These are phyloP conservation scores for Eurytoma adleriae DNA, from an alignment of 2,888 invertebrate genomes.

Conservation along the genomic window DNA sequence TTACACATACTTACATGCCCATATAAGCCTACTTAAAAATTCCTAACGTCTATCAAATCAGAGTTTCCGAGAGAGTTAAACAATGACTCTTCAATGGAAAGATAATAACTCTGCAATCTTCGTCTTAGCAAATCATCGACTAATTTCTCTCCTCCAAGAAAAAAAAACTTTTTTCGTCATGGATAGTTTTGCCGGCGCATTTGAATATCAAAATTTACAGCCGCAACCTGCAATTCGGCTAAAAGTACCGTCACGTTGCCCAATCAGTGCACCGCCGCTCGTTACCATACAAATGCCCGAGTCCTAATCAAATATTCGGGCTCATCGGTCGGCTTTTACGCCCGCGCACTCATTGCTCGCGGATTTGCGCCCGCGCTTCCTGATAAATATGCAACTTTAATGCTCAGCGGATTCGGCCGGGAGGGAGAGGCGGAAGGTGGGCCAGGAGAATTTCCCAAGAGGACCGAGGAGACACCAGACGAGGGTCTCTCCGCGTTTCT, in stretches of 20 bases:
- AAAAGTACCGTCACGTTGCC: slow-evolving; percentile 16
- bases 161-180: not conserved
- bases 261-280: slow-evolving; percentile 46
- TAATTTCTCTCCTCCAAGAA: not conserved
- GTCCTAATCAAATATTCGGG: slow-evolving; percentile 54
- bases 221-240: slow-evolving; percentile 10
- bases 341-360: slow-evolving; percentile 39
- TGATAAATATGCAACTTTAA: slow-evolving; percentile 45
- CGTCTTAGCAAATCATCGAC: not conserved
- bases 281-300: slow-evolving; percentile 52
- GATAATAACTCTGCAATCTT: not conserved
- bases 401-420: slow-evolving; percentile 30
- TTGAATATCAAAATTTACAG: slow-evolving; percentile 32
- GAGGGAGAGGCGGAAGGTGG: not conserved
- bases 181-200: not conserved
- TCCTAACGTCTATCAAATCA: no score
- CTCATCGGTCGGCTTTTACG: slow-evolving; percentile 35
- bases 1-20: no score
- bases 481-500: not conserved
- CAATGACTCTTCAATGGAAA: no score
- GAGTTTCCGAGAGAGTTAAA: no score
- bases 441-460: slow-evolving; percentile 34
- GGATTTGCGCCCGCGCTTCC: slow-evolving; percentile 2
- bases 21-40: no score
- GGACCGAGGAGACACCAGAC: not conserved